A percentile compares a stretch with the other conserved stretches of the same genome.
Evolutionary conservation across 2,113 vertebrate genomes (phyloP).

Genomic region (Mustela lutreola): DNA sequence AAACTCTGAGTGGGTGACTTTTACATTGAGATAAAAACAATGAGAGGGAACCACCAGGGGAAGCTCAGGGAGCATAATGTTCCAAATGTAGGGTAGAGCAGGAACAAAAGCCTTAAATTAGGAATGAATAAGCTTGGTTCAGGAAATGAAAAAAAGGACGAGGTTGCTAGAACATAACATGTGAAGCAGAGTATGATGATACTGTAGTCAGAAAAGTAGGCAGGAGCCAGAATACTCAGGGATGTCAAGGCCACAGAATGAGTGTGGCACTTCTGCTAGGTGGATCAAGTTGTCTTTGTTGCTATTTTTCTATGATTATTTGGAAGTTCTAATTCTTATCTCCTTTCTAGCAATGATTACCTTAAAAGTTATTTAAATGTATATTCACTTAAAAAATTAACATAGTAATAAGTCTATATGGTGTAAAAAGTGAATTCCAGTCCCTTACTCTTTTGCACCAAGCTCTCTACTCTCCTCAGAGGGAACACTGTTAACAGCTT

Average conservation of each 20-base stretch:
- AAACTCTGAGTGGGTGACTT: not conserved
- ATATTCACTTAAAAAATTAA: not conserved
- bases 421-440: not conserved
- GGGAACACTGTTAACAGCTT: conserved; percentile 6
- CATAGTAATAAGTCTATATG: not conserved
- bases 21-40: conserved; percentile 42
- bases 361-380: conserved; percentile 34
- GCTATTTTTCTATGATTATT: conserved; percentile 7
- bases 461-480: not conserved
- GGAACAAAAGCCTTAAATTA: not conserved
- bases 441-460: not conserved
- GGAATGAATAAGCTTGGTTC: not conserved
- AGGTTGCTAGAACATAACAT: not conserved
- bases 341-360: conserved; percentile 46
- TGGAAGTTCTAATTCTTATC: conserved; percentile 34
- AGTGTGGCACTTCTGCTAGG: not conserved
- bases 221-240: not conserved
- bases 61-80: not conserved
- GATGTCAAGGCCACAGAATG: not conserved
- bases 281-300: not conserved
- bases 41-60: not conserved
- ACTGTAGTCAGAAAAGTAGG: not conserved
- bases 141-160: not conserved
- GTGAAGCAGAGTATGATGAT: not conserved
- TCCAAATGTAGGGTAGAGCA: not conserved